These are phyloP conservation scores for Ganaspis brasiliensis DNA, from an alignment of 2,888 invertebrate species.

Conservation along the genomic window DNA sequence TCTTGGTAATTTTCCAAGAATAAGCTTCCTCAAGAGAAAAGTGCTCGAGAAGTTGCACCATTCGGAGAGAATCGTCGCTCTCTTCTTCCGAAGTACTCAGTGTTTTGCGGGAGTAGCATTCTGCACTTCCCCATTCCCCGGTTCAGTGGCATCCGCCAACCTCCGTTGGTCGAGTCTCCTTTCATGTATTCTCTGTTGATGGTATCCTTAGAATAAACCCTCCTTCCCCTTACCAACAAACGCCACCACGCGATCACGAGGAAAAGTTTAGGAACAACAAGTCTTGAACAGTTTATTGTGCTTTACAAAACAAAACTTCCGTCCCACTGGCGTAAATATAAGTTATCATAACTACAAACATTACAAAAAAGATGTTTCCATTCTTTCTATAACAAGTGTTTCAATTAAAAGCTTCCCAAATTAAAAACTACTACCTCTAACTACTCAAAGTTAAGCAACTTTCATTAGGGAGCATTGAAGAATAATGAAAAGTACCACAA, in stretches of 20 bases:
- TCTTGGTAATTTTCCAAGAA: slow-evolving; percentile 26
- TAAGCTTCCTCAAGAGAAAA: slow-evolving; percentile 23
- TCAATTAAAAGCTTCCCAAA: no score
- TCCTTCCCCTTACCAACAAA: slow-evolving; percentile 1
- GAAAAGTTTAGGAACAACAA: slow-evolving; percentile 30
- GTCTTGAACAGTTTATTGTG: slow-evolving; percentile 25
- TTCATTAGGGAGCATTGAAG: no score
- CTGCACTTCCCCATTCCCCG: slow-evolving; percentile 44
- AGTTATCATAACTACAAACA: background rate
- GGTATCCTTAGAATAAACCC: slow-evolving; percentile 32
- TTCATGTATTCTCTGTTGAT: slow-evolving; percentile 39
- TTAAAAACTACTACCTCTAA: no score
- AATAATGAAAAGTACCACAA: no score
- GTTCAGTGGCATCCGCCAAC: slow-evolving; percentile 35
- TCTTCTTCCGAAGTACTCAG: slow-evolving; percentile 10
- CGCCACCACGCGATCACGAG: slow-evolving; percentile 19
- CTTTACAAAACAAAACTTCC: slow-evolving; percentile 14
- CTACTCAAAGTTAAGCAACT: no score
- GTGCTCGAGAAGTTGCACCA: slow-evolving; percentile 35
- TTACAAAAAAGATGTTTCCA: background rate
- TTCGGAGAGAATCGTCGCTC: slow-evolving; percentile 21
- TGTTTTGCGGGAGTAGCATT: slow-evolving; percentile 22
- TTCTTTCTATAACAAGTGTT: background rate
- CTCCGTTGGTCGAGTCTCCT: slow-evolving; percentile 27
- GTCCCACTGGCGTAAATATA: background rate